A percentile compares a stretch with the other conserved stretches of the same genome.
Evolutionary conservation across 2,113 vertebrate genomes (phyloP).

Genomic region (Malurus elegans): DNA sequence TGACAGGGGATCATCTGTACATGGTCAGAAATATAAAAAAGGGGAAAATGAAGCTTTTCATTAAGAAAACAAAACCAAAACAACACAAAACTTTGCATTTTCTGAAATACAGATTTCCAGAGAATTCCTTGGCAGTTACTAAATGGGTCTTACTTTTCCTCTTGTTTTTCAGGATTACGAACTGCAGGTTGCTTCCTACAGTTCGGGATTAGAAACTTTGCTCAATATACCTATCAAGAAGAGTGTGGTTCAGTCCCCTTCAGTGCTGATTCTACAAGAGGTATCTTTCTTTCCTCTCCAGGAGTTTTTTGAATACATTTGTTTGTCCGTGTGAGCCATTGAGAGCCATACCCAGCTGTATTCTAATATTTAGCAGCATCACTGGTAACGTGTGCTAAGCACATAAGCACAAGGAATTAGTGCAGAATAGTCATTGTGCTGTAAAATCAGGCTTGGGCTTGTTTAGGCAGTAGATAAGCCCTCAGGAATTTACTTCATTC

Average conservation of each 20-base stretch:
- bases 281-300: conserved; percentile 57
- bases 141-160: background rate
- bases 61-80: background rate
- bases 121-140: background rate
- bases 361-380: background rate
- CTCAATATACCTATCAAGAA: conserved; percentile 93
- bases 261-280: conserved; percentile 86
- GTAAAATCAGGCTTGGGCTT: background rate
- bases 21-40: background rate
- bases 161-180: conserved; percentile 86
- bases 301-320: background rate
- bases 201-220: conserved; percentile 91
- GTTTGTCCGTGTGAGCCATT: background rate
- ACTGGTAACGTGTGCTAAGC: background rate
- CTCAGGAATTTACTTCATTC: background rate
- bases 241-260: conserved; percentile 88
- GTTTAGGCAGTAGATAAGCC: background rate
- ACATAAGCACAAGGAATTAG: background rate
- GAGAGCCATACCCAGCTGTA: background rate
- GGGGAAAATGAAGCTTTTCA: background rate
- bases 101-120: background rate
- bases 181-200: conserved; percentile 86
- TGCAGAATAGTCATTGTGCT: background rate
- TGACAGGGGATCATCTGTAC: background rate
- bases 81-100: background rate